Base-by-base conservation (phyloP, 2,113 vertebrate species). In the Syngnathoides biaculeatus region DNA sequence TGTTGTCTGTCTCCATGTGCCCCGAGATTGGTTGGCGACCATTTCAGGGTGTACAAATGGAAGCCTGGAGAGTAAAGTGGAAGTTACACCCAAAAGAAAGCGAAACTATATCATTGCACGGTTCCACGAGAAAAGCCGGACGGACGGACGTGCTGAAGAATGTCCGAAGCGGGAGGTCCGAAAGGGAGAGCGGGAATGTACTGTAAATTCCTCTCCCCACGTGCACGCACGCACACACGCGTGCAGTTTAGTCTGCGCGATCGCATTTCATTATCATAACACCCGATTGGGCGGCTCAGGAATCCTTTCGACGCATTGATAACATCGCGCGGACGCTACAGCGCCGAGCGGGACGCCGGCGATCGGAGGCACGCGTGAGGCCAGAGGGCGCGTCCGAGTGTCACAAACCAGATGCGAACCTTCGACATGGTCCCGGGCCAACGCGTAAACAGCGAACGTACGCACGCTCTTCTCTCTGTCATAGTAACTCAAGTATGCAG, bases 181-280 rank as follows among this genome's bases (percentile, higher is more conserved):
- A 22, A 13, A 47, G 48, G 55, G 69, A 55, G 26, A 27, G 24
- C 0, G 65, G 64, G 79, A 72, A 77, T 67, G 71, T 67, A 74
- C 65, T 66, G 68, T 66, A 75, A 76, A 85, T 80, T 79, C 72
- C 65, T 69, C 48, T 57, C 22, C 61, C 47, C 42, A 45, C 40
- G 50, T 88, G 40, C 59, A 56, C 30, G 43, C 30, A 35, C 30
- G 5, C 30, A 35, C 30, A 35, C 35, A 48, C 45, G 48, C 90
- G 22, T 20, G 2, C 48, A 40, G 79, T 79, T 84, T 74, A 74
- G 74, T 71, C 71, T 69, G 72, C 62, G 73, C 57, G 73, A 84
- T 88, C 78, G 65, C 6, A 63, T 87, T 89, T 84, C 80, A 84
- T 73, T 85, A 75, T 78, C 55, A 83, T 79, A 82, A 83, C 65